Evolutionary conservation across 2,797 vertebrate species (phyloP).

Genomic region (Urocyon cinereoargenteus): DNA sequence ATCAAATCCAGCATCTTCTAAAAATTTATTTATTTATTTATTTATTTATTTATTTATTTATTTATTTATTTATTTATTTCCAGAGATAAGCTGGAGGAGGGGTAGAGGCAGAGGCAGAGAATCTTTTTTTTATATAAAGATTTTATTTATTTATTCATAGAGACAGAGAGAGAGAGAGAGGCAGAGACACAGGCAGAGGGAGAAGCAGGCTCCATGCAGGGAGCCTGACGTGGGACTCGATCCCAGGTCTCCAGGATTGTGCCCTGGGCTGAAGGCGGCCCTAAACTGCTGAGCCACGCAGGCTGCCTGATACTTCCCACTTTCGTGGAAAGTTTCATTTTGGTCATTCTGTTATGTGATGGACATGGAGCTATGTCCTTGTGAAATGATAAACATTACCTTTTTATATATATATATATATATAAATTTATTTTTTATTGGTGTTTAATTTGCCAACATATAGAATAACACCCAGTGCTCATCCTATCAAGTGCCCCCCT

Average conservation of each 20-base stretch:
- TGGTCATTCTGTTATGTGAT: not conserved
- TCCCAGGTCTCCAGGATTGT: not conserved
- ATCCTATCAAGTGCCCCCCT: too few species aligned
- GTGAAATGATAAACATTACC: not conserved
- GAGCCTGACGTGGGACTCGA: not conserved
- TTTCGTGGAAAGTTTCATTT: slow-evolving; percentile 31
- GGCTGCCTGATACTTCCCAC: not conserved
- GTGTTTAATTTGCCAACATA: too few species aligned
- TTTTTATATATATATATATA: not conserved
- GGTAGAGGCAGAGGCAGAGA: not conserved
- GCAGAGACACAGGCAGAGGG: not conserved
- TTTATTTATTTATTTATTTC: too few species aligned
- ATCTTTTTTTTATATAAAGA: not conserved
- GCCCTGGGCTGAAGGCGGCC: not conserved
- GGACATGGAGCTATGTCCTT: not conserved
- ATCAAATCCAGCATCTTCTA: not conserved
- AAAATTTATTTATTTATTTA: too few species aligned
- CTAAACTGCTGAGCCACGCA: not conserved
- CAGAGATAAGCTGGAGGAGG: not conserved
- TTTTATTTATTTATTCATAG: not conserved
- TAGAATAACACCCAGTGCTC: too few species aligned
- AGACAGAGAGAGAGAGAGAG: not conserved
- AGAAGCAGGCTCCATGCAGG: not conserved
- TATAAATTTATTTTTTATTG: too few species aligned
- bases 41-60: too few species aligned